Base-by-base conservation (phyloP, 2,888 invertebrate species). In the Aricia artaxerxes region DNA sequence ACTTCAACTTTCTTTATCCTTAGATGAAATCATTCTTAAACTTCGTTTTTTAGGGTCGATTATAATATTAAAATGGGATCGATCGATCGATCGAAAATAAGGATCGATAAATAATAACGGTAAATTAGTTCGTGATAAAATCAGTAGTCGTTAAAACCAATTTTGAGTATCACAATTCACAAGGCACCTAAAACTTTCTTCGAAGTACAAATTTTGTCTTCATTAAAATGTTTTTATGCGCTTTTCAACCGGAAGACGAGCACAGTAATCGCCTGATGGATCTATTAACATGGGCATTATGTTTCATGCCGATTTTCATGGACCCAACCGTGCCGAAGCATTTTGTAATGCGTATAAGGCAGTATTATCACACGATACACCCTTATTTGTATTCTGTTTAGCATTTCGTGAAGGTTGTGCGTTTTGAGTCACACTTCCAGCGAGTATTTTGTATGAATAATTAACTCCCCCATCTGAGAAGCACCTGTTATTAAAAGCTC, bases 381-480 rank as follows among this genome's bases (percentile, higher is more conserved):
- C 64, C 31, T 24, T 69, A 61, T 69, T 69, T 69, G 5, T 35
- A 38, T 69, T 69, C 13, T 31, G 38, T 69, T 69, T 69, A 69
- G 69, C 69, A 69, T 69, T 69, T 38, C 35, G 35, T 69, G 69
- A 38, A 69, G 69, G 35, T 38, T 38, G 35, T 13, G 11, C 69
- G 69, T 69, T 31, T 69, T 69, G 69, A 69, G 69, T 69, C 35
- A 38, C 35, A 69, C 69, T 35, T 13, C 69, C 69, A 69, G 6
- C 35, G 13, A 38, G 4, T 5, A 35, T 35, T 69, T 1, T 69
- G 64, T 69, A 35, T 38, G 11, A 35, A 69, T 38, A 64, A 31
- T 69, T 69, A 69, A 38, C 35, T 69, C 69, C 69, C 69, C 69
- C 9, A 64, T 24, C 35, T 38, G 35, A 69, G 13, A 16, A 69